Conservation (phyloP, 2,797 vertebrate species). For the Kryptopterus vitreolus region DNA sequence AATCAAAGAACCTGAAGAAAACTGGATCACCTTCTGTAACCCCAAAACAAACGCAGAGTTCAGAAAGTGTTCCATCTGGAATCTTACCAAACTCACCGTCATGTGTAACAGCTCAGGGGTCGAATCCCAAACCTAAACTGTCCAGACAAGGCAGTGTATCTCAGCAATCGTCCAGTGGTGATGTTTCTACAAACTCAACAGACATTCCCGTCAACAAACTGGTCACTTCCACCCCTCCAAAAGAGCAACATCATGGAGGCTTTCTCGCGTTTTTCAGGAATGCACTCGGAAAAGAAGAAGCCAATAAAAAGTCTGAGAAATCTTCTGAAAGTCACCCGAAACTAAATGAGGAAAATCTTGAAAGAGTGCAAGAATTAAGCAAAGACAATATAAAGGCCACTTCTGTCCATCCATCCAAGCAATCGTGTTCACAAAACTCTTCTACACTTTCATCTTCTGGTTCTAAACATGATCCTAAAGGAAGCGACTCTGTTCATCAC, state of each 20-base stretch:
- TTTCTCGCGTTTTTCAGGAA: constrained; percentile 87
- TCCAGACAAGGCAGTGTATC: constrained; percentile 68
- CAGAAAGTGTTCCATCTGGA: constrained; percentile 56
- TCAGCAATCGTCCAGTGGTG: constrained; percentile 60
- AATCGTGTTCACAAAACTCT: constrained; percentile 25
- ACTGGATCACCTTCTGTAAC: constrained; percentile 57
- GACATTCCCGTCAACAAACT: constrained; percentile 67
- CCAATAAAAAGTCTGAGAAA: constrained; percentile 60
- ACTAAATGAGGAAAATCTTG: constrained; percentile 59
- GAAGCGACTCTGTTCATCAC: constrained; percentile 56
- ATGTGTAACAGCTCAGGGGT: constrained; percentile 47
- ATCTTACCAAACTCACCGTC: constrained; percentile 65
- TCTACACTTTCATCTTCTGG: background rate
- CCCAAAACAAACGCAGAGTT: constrained; percentile 52
- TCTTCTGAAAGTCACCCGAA: constrained; percentile 48
- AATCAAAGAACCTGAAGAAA: constrained; percentile 73
- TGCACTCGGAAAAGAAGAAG: constrained; percentile 75
- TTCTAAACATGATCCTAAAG: constrained; percentile 34
- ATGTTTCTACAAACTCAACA: constrained; percentile 70
- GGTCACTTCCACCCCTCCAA: constrained; percentile 51
- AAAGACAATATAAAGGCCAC: too few relatives aligned
- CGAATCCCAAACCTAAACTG: constrained; percentile 70
- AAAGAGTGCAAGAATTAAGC: constrained; percentile 64
- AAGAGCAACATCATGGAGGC: constrained; percentile 74
- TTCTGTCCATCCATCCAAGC: constrained; percentile 54